These are phyloP conservation scores for Parnassius mnemosyne DNA, from an alignment of 2,888 invertebrate genomes.

Conservation along the genomic window DNA sequence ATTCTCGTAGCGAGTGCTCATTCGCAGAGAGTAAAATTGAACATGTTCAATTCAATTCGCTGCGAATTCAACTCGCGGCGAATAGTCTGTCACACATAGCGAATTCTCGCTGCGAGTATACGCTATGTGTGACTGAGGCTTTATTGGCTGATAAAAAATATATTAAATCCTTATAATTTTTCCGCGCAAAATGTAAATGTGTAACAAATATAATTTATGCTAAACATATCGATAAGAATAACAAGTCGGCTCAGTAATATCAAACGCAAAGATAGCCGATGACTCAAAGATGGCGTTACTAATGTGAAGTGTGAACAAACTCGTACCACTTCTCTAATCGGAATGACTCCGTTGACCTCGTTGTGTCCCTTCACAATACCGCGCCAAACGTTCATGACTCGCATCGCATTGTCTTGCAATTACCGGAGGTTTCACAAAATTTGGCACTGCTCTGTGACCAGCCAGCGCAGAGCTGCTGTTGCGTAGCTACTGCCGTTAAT, in stretches of 20 bases:
- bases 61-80: no score
- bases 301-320: slow-evolving; percentile 16
- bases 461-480: slow-evolving; percentile 33
- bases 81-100: no score
- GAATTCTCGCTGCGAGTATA: no score
- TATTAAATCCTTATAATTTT: no score
- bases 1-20: no score
- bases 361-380: slow-evolving; percentile 56
- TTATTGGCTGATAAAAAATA: no score
- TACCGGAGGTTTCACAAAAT: slow-evolving; percentile 70
- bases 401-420: slow-evolving; percentile 71
- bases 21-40: no score
- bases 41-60: no score
- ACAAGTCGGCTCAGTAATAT: not conserved
- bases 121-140: no score
- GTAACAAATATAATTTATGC: no score
- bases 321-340: slow-evolving; percentile 34
- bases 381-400: slow-evolving; percentile 66
- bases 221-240: no score
- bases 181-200: no score
- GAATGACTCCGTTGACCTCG: slow-evolving; percentile 49
- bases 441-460: slow-evolving; percentile 61
- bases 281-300: slow-evolving; percentile 12
- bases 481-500: slow-evolving; percentile 27
- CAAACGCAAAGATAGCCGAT: slow-evolving; percentile 1